Evolutionary conservation across 2,888 invertebrate genomes (phyloP).

Genomic region (Hirtodrosophila alboralis): DNA sequence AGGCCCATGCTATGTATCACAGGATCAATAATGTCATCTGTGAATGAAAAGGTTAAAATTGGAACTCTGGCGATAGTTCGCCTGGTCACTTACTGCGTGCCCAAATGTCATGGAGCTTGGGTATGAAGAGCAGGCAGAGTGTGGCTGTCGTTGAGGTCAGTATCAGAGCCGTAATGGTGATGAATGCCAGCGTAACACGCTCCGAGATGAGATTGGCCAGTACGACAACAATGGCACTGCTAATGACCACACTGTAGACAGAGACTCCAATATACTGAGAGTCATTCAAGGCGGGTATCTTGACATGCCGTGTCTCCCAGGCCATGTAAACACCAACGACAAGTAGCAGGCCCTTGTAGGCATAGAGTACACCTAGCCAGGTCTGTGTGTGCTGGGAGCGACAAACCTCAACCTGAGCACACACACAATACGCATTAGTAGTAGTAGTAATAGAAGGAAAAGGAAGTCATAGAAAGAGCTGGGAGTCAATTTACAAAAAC

Average conservation of each 20-base stretch:
- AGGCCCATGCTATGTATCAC: conserved; percentile 95
- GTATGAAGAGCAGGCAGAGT: conserved; percentile 92
- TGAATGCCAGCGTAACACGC: conserved; percentile 91
- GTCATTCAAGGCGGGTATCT: conserved; percentile 95
- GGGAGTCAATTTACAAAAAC: conserved; percentile 24
- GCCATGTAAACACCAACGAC: conserved; percentile 97
- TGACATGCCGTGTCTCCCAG: conserved; percentile 96
- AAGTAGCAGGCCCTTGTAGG: conserved; percentile 94
- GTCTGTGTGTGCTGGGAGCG: conserved; percentile 93
- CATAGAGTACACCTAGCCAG: conserved; percentile 95
- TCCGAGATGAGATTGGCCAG: conserved; percentile 94
- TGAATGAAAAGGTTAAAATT: background rate
- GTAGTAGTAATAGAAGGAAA: conserved; percentile 38
- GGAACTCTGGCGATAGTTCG: background rate
- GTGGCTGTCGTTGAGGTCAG: conserved; percentile 94
- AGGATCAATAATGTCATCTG: conserved; percentile 89
- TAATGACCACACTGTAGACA: conserved; percentile 95
- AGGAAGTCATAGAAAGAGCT: conserved; percentile 19
- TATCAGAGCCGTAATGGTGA: conserved; percentile 92
- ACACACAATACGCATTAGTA: background rate
- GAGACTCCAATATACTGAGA: conserved; percentile 97
- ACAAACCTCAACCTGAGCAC: conserved; percentile 93
- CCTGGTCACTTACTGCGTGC: conserved; percentile 85
- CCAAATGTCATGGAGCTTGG: conserved; percentile 91
- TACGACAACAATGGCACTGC: conserved; percentile 93